Percentiles rank a stretch among this genome's conserved stretches.
Conservation (phyloP, 1,140 invertebrate genomes). For the Lepidurus apus region DNA sequence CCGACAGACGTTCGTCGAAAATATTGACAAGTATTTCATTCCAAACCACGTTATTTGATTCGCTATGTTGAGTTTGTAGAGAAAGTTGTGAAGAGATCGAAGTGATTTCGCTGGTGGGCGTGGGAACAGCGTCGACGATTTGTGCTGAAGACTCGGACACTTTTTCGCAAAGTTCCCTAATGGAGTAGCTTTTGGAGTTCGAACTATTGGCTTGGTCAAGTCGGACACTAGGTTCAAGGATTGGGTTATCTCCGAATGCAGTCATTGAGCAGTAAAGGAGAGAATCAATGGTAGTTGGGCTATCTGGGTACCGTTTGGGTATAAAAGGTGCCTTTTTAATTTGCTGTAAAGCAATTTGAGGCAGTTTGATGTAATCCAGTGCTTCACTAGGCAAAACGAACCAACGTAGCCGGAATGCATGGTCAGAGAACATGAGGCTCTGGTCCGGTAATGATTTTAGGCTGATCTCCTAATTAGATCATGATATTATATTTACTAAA, state of each 20-base stretch:
- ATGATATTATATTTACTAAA: not conserved
- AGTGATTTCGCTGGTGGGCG: not conserved
- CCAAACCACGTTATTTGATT: not conserved
- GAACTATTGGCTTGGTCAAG: not conserved
- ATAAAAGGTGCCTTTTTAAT: constrained; percentile 14
- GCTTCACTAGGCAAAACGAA: constrained; percentile 65
- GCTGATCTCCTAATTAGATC: not conserved
- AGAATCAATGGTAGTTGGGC: not conserved
- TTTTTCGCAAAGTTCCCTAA: not conserved
- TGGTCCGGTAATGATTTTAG: constrained; percentile 56
- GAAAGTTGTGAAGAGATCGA: not conserved
- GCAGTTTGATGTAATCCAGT: constrained; percentile 39
- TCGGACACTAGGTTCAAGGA: not conserved
- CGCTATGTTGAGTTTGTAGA: not conserved
- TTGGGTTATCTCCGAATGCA: not conserved
- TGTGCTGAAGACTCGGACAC: not conserved
- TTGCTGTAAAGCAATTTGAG: not conserved
- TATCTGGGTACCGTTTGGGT: constrained; percentile 11
- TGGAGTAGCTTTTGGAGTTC: not conserved
- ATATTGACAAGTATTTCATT: not conserved
- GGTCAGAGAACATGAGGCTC: not conserved
- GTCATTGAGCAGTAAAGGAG: not conserved
- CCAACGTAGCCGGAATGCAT: constrained; percentile 59
- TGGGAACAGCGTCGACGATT: not conserved
- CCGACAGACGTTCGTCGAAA: not conserved